Percentiles rank a stretch among this genome's conserved stretches.
These are phyloP conservation scores for Calcarius lapponicus DNA, from an alignment of 2,797 vertebrate genomes.

Conservation along the genomic window DNA sequence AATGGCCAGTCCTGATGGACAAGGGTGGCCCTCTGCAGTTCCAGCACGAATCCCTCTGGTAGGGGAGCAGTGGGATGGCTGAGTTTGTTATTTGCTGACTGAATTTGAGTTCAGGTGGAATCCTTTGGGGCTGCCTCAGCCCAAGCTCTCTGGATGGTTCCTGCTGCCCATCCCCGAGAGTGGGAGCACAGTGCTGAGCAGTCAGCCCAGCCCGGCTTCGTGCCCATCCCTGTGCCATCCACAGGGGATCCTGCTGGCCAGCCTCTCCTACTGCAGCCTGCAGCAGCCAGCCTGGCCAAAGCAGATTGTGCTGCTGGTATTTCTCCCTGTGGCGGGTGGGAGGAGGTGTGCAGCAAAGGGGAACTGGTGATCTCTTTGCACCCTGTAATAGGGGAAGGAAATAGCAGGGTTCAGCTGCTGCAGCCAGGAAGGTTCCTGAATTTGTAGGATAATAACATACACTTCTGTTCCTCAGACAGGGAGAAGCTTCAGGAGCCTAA, in stretches of 20 bases:
- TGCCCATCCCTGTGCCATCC: not conserved
- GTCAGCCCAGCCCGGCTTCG: rapidly evolving
- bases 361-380: not conserved
- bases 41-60: rapidly evolving
- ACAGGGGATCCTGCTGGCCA: not conserved
- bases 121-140: not conserved
- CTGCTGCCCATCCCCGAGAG: rapidly evolving
- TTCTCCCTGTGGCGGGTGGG: not conserved
- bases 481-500: not conserved
- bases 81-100: not conserved
- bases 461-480: not conserved
- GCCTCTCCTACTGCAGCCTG: not conserved
- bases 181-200: too few relatives aligned
- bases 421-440: not conserved
- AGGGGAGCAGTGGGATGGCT: not conserved
- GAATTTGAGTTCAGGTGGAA: not conserved
- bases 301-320: not conserved
- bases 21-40: not conserved
- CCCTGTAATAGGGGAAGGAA: not conserved
- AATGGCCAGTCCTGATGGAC: not conserved
- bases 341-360: not conserved
- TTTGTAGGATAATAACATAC: not conserved
- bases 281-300: not conserved
- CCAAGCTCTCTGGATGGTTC: not conserved
- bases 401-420: not conserved